Evolutionary conservation across 2,888 invertebrate species (phyloP), one percentile per base, ranked within the genome.

Genomic region (Erpobdella octoculata): DNA sequence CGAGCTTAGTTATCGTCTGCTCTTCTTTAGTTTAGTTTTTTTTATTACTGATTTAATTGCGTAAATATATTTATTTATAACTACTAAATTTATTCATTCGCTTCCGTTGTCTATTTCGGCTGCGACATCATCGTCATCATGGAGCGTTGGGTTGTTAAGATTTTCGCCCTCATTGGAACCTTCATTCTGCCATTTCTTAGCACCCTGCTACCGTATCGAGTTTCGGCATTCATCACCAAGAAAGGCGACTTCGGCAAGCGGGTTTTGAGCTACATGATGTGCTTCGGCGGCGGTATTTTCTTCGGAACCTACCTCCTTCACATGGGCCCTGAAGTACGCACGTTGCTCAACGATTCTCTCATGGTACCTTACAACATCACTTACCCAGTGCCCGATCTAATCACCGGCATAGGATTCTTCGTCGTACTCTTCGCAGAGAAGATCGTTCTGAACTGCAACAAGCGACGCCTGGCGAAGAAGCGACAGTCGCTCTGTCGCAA

Each of bases 281-380:
- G 81, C 71, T 73, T 81, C 53, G 78, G 80, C 41, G 80, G 80
- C 36, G 82, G 82, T 8, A 80, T 82, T 38, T 82, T 82, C 71
- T 76, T 82, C 36, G 81, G 79, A 6, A 80, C 80, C 73, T 82
- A 79, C 75, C 79, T 82, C 67, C 75, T 82, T n/a, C 80, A 80
- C 62, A 77, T 82, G 69, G 77, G 80, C n/a, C 82, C 82, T 1
- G 78, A 80, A 72, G 80, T 79, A 9, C 71, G 78, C 37, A 75
- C 78, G 37, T 77, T 80, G 70, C 76, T 80, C 35, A 65, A 76
- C 15, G 72, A 70, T 0, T 66, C 76, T 18, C 36, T 77, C 15
- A 41, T 73, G 25, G 53, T 70, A 38, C 75, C 75, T 36, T 36
- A 74, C 76, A 21, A 72, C 73, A 74, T 76, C 33, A 72, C 59